Percentiles rank a stretch among this genome's conserved stretches.
Evolutionary conservation across 2,797 vertebrate species (phyloP).

Genomic region (Sciurus vulgaris): DNA sequence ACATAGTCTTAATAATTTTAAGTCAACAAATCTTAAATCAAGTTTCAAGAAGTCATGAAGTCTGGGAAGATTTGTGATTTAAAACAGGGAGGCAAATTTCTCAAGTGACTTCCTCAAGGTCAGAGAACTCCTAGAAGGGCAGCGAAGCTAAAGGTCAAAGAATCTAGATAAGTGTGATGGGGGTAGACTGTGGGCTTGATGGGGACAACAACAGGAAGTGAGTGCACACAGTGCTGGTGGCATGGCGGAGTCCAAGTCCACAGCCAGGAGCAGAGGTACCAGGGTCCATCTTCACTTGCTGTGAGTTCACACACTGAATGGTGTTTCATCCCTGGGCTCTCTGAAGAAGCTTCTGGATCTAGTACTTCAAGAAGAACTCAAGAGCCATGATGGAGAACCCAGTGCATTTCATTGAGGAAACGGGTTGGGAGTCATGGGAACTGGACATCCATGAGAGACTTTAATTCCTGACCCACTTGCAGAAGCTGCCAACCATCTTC

Average conservation of each 20-base stretch:
- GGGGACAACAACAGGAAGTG: neutral
- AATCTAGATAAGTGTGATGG: neutral
- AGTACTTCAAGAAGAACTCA: neutral
- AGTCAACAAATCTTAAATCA: slow-evolving; percentile 19
- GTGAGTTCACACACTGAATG: neutral
- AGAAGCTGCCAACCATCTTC: neutral
- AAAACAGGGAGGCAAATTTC: slow-evolving; percentile 12
- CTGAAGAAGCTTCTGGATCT: slow-evolving; percentile 21
- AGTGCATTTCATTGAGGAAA: neutral
- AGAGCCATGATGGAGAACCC: neutral
- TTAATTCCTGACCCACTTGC: neutral
- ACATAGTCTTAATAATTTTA: neutral
- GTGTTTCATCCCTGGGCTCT: neutral
- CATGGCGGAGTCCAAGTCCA: neutral
- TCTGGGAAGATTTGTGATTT: neutral
- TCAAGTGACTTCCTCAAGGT: neutral
- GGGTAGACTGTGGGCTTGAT: neutral
- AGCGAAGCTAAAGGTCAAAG: neutral
- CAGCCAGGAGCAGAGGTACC: neutral
- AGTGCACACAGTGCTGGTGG: neutral
- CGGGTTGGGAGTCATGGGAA: neutral
- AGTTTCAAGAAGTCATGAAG: slow-evolving; percentile 17
- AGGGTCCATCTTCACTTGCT: neutral
- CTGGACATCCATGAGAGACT: neutral
- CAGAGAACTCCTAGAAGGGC: neutral